Evolutionary conservation across 2,113 vertebrate species (phyloP).

Genomic region (Vidua chalybeata): DNA sequence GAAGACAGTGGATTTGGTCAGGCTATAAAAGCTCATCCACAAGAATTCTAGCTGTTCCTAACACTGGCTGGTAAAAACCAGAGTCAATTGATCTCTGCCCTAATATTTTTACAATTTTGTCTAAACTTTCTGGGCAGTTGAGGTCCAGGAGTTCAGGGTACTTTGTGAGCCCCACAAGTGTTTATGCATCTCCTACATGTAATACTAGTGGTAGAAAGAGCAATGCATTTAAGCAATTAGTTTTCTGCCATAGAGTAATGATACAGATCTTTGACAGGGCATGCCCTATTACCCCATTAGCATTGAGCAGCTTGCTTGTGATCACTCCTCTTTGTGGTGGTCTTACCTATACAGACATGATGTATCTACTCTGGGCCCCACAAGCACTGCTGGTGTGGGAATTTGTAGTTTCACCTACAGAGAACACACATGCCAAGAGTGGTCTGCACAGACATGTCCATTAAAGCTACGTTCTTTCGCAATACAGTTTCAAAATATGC

Average conservation of each 20-base stretch:
- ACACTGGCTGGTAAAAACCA: neutral
- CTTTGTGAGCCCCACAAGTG: neutral
- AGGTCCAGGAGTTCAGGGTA: neutral
- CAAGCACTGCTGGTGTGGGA: neutral
- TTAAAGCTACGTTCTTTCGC: neutral
- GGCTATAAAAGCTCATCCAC: neutral
- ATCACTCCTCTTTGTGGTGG: neutral
- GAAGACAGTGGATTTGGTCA: neutral
- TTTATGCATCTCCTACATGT: neutral
- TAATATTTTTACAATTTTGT: neutral
- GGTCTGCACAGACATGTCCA: rapidly evolving
- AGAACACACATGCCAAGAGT: rapidly evolving
- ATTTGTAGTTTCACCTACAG: neutral
- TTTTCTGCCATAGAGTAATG: neutral
- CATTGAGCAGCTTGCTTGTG: neutral
- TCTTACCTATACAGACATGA: neutral
- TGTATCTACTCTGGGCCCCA: rapidly evolving
- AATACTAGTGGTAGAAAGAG: neutral
- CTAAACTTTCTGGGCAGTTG: neutral
- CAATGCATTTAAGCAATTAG: neutral
- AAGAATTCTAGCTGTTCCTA: neutral
- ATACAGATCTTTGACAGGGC: neutral
- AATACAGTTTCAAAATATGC: neutral
- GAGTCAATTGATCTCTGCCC: neutral
- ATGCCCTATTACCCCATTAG: neutral